Percentiles rank a stretch among this genome's conserved stretches.
phyloP scores from a whole-genome alignment of 2,797 vertebrate species.

The Ctenochaetus hawaiiensis region DNA sequence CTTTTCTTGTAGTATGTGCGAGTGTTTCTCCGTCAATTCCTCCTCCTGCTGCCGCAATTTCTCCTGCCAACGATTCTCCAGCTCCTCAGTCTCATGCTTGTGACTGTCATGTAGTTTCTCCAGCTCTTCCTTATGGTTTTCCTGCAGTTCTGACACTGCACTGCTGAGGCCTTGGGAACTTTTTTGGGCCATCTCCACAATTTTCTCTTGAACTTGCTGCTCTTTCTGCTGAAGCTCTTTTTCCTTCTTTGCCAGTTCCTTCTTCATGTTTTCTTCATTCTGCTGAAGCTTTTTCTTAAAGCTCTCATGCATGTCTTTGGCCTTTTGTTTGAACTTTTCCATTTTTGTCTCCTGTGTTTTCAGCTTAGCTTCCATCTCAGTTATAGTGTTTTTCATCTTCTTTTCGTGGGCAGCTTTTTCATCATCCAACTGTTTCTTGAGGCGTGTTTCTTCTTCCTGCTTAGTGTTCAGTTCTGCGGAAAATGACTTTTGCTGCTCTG shows the following conservation, averaged over 20 bases:
- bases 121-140: constrained; percentile 90
- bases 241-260: constrained; percentile 90
- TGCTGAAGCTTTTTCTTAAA: constrained; percentile 92
- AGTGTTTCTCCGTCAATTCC: constrained; percentile 88
- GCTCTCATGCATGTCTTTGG: constrained; percentile 92
- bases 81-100: constrained; percentile 81
- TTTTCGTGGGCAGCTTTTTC: constrained; percentile 84
- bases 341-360: constrained; percentile 91
- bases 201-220: constrained; percentile 90
- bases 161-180: constrained; percentile 90
- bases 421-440: constrained; percentile 86
- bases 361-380: constrained; percentile 89
- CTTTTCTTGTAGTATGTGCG: constrained; percentile 88
- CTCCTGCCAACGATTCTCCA: constrained; percentile 84
- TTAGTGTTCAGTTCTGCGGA: constrained; percentile 79
- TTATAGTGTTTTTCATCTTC: constrained; percentile 81
- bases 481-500: constrained; percentile 85
- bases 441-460: constrained; percentile 80
- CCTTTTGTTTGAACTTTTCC: constrained; percentile 91
- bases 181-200: constrained; percentile 91
- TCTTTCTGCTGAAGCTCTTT: constrained; percentile 91
- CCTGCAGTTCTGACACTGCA: constrained; percentile 89
- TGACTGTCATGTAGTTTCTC: constrained; percentile 85
- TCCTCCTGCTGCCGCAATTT: constrained; percentile 88
- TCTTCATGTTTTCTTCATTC: constrained; percentile 90